These are phyloP conservation scores for Halichondria panicea DNA, from an alignment of 37 sponge, comb jelly and placozoan genomes.

Conservation along the genomic window DNA sequence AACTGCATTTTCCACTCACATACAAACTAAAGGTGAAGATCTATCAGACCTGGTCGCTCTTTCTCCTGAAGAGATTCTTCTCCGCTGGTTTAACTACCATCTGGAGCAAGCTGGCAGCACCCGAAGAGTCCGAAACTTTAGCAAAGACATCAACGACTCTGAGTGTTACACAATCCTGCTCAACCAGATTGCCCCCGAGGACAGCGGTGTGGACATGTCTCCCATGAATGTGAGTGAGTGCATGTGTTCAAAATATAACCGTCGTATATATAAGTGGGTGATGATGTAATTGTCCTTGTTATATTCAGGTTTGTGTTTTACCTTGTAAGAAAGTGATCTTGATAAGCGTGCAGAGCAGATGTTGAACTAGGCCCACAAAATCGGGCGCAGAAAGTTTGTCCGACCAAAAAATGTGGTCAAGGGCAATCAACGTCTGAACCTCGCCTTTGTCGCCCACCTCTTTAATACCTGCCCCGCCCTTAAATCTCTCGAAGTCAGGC, in stretches of 20 bases:
- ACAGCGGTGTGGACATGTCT: conserved; percentile 60
- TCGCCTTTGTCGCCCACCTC: conserved; percentile 92
- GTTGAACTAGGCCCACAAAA: conserved; percentile 83
- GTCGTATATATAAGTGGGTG: too few species aligned
- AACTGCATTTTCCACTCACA: too few species aligned
- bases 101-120: conserved; percentile 81
- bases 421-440: conserved; percentile 81
- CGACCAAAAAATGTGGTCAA: conserved; percentile 86
- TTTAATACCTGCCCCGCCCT: conserved; percentile 92
- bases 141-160: conserved; percentile 82
- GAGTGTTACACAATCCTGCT: conserved; percentile 81
- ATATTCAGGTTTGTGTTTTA: too few species aligned
- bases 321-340: conserved; percentile 55
- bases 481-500: conserved; percentile 68
- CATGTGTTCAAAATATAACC: too few species aligned
- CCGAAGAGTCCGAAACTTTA: conserved; percentile 83
- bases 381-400: conserved; percentile 87
- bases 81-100: conserved; percentile 96
- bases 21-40: too few species aligned
- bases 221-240: conserved; percentile 69
- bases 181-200: conserved; percentile 75
- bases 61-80: conserved; percentile 90
- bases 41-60: conserved; percentile 78
- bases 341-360: conserved; percentile 74
- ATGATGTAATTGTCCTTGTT: too few species aligned